These are phyloP conservation scores for Aphis craccivora DNA, from an alignment of 1,140 invertebrate genomes.

Conservation along the genomic window DNA sequence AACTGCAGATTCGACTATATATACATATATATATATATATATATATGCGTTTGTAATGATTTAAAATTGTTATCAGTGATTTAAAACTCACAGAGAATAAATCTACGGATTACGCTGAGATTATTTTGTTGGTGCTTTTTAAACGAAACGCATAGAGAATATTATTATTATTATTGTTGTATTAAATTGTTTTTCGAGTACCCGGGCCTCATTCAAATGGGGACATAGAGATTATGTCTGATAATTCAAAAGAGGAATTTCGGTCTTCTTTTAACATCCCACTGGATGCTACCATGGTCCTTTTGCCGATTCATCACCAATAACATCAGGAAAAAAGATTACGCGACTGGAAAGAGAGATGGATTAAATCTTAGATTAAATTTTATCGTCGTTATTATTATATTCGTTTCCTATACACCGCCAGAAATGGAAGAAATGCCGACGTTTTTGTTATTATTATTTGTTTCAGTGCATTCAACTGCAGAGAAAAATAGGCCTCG, in stretches of 20 bases:
- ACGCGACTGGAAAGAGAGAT: background rate
- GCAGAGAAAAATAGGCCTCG: background rate
- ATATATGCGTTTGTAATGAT: background rate
- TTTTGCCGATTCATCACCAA: background rate
- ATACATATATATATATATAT: too few relatives aligned
- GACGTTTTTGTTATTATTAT: background rate
- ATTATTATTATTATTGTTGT: conserved; percentile 1
- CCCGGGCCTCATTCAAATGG: background rate
- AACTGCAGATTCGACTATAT: background rate
- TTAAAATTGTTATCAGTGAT: background rate
- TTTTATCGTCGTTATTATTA: background rate
- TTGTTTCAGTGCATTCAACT: background rate
- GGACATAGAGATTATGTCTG: background rate
- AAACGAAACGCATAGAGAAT: conserved; percentile 5
- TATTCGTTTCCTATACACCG: background rate
- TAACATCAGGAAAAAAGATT: conserved; percentile 8
- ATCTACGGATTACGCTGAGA: background rate
- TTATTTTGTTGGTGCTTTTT: background rate
- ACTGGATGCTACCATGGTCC: too few relatives aligned
- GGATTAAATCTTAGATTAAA: background rate
- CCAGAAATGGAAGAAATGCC: background rate
- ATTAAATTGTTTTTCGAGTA: conserved; percentile 36
- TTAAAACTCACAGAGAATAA: background rate
- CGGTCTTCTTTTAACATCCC: background rate
- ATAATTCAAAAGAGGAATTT: conserved; percentile 30